These are phyloP conservation scores for Intellagama lesueurii DNA, from an alignment of 2,797 vertebrate genomes.

Conservation along the genomic window DNA sequence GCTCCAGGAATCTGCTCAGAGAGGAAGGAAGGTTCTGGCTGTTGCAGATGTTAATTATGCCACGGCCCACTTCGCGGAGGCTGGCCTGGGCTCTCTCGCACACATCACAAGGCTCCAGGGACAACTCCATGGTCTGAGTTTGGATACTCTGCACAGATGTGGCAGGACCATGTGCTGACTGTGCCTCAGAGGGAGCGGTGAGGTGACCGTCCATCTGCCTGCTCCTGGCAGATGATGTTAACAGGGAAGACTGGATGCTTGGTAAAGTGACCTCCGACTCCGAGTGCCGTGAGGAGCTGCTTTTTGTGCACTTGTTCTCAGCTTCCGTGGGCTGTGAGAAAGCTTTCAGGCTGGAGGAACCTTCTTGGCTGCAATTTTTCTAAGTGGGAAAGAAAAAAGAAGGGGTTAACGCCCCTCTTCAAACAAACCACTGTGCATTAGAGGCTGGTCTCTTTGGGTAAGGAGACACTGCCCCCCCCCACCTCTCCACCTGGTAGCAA, in stretches of 20 bases:
- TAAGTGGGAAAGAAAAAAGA: neutral
- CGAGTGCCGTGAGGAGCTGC: rapidly evolving
- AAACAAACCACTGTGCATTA: neutral
- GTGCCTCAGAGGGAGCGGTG: neutral
- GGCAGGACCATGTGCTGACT: neutral
- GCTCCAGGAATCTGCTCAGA: slow-evolving; percentile 82
- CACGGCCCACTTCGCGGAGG: slow-evolving; percentile 81
- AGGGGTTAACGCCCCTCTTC: too few relatives aligned
- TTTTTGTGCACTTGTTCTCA: neutral
- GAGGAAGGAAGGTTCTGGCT: slow-evolving; percentile 90
- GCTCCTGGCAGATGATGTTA: rapidly evolving
- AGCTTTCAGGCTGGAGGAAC: neutral
- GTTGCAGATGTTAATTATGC: slow-evolving; percentile 83
- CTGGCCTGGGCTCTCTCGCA: slow-evolving; percentile 82
- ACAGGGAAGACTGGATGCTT: neutral
- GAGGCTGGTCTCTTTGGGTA: too few relatives aligned
- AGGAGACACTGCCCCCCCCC: too few relatives aligned
- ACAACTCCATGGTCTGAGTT: slow-evolving; percentile 79
- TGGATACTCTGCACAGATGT: slow-evolving; percentile 61
- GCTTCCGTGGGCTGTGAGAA: neutral
- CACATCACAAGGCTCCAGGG: slow-evolving; percentile 81
- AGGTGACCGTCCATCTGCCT: rapidly evolving
- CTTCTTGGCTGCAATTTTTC: slow-evolving; percentile 54
- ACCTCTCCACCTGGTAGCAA: too few relatives aligned
- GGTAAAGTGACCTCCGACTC: neutral